Conservation (phyloP, 2,888 invertebrate genomes). For the Epinotia demarniana region DNA sequence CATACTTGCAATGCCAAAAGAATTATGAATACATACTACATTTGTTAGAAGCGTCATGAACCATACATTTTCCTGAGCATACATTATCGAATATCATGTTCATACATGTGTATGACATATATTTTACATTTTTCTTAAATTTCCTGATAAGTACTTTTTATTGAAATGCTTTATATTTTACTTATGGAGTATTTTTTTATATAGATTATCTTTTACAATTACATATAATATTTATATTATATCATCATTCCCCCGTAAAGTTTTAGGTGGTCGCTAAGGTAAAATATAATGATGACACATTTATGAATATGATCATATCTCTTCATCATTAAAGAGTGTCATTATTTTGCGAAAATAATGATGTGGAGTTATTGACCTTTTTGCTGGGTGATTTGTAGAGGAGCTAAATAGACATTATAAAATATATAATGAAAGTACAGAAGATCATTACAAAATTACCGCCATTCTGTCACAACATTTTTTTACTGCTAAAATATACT, state of each 20-base stretch:
- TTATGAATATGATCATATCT: slow-evolving; percentile 39
- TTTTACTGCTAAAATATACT: too few species aligned
- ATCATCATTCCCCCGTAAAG: neutral
- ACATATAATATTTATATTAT: neutral
- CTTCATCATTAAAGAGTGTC: slow-evolving; percentile 35
- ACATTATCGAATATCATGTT: slow-evolving; percentile 16
- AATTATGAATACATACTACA: neutral
- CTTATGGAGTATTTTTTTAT: slow-evolving; percentile 6
- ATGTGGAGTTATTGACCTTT: slow-evolving; percentile 46
- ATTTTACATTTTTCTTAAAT: slow-evolving; percentile 8
- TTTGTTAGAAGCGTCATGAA: slow-evolving; percentile 18
- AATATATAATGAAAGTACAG: neutral
- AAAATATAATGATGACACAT: slow-evolving; percentile 36
- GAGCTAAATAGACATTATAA: neutral
- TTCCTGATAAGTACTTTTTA: neutral
- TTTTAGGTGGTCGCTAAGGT: neutral
- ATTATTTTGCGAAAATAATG: slow-evolving; percentile 34
- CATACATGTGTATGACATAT: slow-evolving; percentile 41
- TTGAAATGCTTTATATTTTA: neutral
- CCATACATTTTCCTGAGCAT: slow-evolving; percentile 26
- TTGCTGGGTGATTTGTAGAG: slow-evolving; percentile 47
- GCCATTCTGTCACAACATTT: too few species aligned
- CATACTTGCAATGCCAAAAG: neutral
- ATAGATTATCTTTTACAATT: slow-evolving; percentile 1
- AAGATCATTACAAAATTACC: too few species aligned